Evolutionary conservation across 2,113 vertebrate species (phyloP), one percentile per base, ranked within the genome.

Genomic region (Chloropsis hardwickii): DNA sequence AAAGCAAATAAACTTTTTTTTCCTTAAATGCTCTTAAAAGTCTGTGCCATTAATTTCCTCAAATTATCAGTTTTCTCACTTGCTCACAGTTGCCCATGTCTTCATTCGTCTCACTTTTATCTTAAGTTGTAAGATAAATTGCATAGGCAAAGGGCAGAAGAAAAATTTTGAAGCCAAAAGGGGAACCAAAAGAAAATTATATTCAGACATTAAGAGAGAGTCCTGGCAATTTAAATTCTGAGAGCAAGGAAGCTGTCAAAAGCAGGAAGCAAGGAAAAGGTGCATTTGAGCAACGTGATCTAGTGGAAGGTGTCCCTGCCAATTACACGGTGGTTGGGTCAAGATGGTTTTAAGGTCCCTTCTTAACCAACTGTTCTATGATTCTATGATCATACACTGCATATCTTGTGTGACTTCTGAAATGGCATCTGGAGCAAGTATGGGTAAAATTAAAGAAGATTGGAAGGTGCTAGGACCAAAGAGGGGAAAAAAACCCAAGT

Each of bases 51-150:
- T 27, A 18, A 97, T 97, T 95, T 89, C 83, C 80, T 80, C 69
- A 92, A 94, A 84, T 91, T 3, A 77, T 80, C 77, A 19, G 20
- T 95, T 97, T 96, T 95, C 81, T 94, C 53, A 88, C 48, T 87
- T 82, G 67, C 62, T 95, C 47, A 64, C 10, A 19, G 67, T 69
- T 96, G 67, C 79, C 65, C 94, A 90, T 81, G 76, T 86, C 85
- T 79, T 93, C 64, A 27, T 91, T 84, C 69, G 27, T 91, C 86
- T 94, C 72, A 61, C 62, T 76, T 50, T 6, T 21, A 37, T 62
- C 35, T 56, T 60, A 39, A 77, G 27, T 37, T 70, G 33, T 54
- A 45, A 66, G 29, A 53, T 33, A 24, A 19, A 65, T 29, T 40
- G n/a, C 28, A 19, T 2, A 58, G 54, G 16, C 19, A 54, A 73